Percentiles rank a stretch among this genome's conserved stretches.
Conservation (phyloP, 2,113 vertebrate species). For the Nothocercus julius region DNA sequence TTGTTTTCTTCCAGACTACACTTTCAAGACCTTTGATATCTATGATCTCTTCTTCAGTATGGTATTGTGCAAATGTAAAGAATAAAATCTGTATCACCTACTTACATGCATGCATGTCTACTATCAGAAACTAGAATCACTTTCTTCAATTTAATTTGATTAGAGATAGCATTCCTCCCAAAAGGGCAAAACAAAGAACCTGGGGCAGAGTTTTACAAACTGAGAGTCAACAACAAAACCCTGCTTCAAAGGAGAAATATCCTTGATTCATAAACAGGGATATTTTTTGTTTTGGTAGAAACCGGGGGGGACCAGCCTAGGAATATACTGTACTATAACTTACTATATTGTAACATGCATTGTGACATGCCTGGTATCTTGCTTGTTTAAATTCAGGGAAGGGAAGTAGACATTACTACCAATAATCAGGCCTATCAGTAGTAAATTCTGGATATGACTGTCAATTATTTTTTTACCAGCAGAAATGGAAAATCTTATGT, state of each 20-base stretch:
- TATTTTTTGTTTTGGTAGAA: not conserved
- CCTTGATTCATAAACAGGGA: not conserved
- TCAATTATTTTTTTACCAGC: not conserved
- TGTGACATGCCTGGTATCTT: not conserved
- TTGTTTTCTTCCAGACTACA: not conserved
- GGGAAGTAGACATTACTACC: not conserved
- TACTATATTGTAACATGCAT: not conserved
- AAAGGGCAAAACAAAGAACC: not conserved
- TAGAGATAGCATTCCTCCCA: not conserved
- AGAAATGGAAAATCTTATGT: not conserved
- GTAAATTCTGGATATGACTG: not conserved
- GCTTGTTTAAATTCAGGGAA: not conserved
- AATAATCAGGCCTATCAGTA: not conserved
- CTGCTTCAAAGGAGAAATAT: not conserved
- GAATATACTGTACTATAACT: not conserved
- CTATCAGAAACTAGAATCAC: not conserved
- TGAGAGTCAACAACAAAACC: not conserved
- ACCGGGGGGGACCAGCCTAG: not conserved
- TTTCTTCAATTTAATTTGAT: not conserved
- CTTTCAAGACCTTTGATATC: not conserved
- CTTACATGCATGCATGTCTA: not conserved
- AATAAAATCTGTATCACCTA: not conserved
- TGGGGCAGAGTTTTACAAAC: not conserved
- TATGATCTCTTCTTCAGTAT: not conserved
- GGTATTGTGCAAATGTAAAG: not conserved